Percentiles rank a stretch among this genome's conserved stretches.
phyloP scores from a whole-genome alignment of 2,113 vertebrate genomes.

The Uropsilus gracilis region DNA sequence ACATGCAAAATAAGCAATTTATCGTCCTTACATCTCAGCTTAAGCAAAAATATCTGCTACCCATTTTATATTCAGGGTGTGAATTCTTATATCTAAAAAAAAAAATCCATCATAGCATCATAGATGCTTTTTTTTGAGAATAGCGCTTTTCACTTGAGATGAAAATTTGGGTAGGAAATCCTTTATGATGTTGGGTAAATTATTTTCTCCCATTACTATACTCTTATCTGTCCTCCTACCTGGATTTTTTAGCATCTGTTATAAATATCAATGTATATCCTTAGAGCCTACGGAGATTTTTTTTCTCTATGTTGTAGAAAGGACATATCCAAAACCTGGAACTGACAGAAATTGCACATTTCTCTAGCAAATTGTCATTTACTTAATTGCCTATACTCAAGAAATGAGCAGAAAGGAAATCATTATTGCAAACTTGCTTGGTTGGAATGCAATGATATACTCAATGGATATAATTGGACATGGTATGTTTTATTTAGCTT shows the following conservation, averaged over 20 bases:
- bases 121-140: not conserved
- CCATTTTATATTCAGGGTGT: not conserved
- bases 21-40: not conserved
- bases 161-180: not conserved
- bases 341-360: not conserved
- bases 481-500: not conserved
- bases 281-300: too few relatives aligned
- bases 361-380: not conserved
- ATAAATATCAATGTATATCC: not conserved
- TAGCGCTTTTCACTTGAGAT: not conserved
- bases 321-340: not conserved
- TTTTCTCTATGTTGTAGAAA: not conserved
- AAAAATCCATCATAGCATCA: not conserved
- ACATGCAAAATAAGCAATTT: not conserved
- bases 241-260: not conserved
- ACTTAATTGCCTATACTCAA: not conserved
- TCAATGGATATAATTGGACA: not conserved
- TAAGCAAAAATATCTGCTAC: not conserved
- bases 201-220: not conserved
- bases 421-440: not conserved
- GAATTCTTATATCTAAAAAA: not conserved
- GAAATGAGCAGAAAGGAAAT: not conserved
- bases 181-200: not conserved
- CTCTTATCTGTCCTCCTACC: not conserved
- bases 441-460: not conserved